These are phyloP conservation scores for Eciton burchellii DNA, from an alignment of 1,140 invertebrate genomes.

Conservation along the genomic window DNA sequence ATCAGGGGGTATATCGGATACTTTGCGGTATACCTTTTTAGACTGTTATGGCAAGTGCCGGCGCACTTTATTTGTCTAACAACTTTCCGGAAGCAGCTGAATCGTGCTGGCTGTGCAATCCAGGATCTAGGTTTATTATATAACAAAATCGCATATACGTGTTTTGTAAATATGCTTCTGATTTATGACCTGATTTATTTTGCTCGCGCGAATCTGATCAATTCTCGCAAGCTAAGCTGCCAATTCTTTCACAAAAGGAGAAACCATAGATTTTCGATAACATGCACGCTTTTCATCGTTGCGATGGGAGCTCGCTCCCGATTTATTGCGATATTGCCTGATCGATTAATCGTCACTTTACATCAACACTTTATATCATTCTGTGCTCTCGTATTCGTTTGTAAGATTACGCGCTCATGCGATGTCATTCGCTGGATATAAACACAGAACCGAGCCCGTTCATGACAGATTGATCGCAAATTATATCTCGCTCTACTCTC, in stretches of 20 bases:
- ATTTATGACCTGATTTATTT: background rate
- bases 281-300: background rate
- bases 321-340: conserved; percentile 5
- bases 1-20: conserved; percentile 44
- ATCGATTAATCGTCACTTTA: background rate
- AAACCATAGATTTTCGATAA: background rate
- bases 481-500: background rate
- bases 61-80: conserved; percentile 70
- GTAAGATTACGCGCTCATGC: conserved; percentile 5
- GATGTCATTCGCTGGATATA: conserved; percentile 6
- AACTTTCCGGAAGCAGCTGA: conserved; percentile 63
- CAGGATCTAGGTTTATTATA: conserved; percentile 46
- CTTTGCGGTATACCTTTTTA: conserved; percentile 68
- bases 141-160: conserved; percentile 26
- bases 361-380: background rate
- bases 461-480: background rate
- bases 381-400: background rate
- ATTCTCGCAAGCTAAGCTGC: background rate
- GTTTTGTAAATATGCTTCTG: background rate
- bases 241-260: background rate
- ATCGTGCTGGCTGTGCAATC: conserved; percentile 49
- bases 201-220: background rate
- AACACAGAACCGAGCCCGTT: background rate
- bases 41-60: conserved; percentile 60
- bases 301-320: background rate